Percentiles rank a stretch among this genome's conserved stretches.
These are phyloP conservation scores for Cyclina sinensis DNA, from an alignment of 1,140 invertebrate species.

Conservation along the genomic window DNA sequence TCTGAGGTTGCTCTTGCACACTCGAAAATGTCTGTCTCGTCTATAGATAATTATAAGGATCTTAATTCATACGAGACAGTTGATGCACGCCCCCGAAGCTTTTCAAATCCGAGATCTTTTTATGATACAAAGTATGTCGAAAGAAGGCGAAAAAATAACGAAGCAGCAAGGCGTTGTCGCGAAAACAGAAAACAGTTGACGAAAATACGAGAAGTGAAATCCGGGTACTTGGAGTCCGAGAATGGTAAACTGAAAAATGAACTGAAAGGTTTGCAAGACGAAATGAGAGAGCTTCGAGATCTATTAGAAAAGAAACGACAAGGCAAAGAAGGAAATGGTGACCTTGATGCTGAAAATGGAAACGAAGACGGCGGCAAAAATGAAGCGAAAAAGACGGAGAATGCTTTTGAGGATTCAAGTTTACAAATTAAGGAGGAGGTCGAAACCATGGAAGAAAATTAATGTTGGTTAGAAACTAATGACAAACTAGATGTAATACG, in stretches of 20 bases:
- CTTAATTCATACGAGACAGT: neutral
- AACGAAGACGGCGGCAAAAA: neutral
- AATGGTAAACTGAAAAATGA: slow-evolving; percentile 93
- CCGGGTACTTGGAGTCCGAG: slow-evolving; percentile 88
- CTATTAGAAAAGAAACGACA: slow-evolving; percentile 85
- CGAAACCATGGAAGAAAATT: slow-evolving; percentile 12
- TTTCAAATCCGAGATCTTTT: slow-evolving; percentile 62
- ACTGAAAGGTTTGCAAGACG: slow-evolving; percentile 94
- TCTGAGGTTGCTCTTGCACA: slow-evolving; percentile 82
- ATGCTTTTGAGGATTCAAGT: neutral
- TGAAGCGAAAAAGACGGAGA: neutral
- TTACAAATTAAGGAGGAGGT: neutral
- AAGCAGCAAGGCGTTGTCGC: slow-evolving; percentile 84
- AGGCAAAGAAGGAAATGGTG: slow-evolving; percentile 1
- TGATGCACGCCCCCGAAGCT: slow-evolving; percentile 33
- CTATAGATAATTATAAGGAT: slow-evolving; percentile 69
- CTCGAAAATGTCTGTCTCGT: slow-evolving; percentile 73
- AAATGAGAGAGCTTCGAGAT: slow-evolving; percentile 95
- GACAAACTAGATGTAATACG: neutral
- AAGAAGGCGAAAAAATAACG: slow-evolving; percentile 83
- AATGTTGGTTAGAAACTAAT: neutral
- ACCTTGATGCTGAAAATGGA: neutral
- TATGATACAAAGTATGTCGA: slow-evolving; percentile 82
- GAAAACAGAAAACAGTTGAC: slow-evolving; percentile 84
- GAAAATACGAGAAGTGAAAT: slow-evolving; percentile 86